Evolutionary conservation across 37 sponge, comb jelly and placozoan genomes (phyloP).

Genomic region (Oopsacas minuta): DNA sequence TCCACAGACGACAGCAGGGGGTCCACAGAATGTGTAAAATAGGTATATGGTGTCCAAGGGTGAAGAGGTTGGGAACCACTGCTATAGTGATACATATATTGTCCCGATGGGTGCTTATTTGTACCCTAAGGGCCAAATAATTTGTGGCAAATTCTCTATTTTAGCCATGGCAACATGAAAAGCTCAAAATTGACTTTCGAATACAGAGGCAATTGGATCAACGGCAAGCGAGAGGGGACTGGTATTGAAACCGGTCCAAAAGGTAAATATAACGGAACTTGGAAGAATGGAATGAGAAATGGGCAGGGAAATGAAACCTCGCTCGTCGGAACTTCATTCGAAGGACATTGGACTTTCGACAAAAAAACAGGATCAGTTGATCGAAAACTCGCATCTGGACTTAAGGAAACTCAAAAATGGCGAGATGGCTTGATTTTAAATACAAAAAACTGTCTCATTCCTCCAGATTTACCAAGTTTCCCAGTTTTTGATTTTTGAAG

Average conservation of each 20-base stretch:
- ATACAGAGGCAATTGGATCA: slow-evolving; percentile 23
- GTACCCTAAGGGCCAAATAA: too few species aligned
- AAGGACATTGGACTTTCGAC: slow-evolving; percentile 48
- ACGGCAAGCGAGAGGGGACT: slow-evolving; percentile 21
- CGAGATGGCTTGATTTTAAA: background rate
- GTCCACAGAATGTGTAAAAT: too few species aligned
- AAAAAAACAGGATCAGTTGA: slow-evolving; percentile 45
- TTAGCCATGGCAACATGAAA: background rate
- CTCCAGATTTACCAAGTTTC: background rate
- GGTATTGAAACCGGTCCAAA: slow-evolving; percentile 18
- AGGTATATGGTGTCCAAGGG: too few species aligned
- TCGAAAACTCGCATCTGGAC: slow-evolving; percentile 42
- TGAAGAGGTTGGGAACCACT: too few species aligned
- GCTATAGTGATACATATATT: too few species aligned
- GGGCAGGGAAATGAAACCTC: slow-evolving; percentile 61
- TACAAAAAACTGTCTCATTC: background rate
- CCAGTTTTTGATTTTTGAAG: background rate
- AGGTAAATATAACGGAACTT: slow-evolving; percentile 39
- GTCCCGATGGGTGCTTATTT: too few species aligned
- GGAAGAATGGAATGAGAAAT: slow-evolving; percentile 47
- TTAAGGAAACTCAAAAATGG: slow-evolving; percentile 40
- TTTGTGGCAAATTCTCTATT: too few species aligned
- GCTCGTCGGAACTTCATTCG: slow-evolving; percentile 50
- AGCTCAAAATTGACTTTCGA: background rate
- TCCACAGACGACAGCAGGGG: too few species aligned